Percentiles rank a stretch among this genome's conserved stretches.
Conservation (phyloP, 2,113 vertebrate genomes). For the Gila orcuttii region DNA sequence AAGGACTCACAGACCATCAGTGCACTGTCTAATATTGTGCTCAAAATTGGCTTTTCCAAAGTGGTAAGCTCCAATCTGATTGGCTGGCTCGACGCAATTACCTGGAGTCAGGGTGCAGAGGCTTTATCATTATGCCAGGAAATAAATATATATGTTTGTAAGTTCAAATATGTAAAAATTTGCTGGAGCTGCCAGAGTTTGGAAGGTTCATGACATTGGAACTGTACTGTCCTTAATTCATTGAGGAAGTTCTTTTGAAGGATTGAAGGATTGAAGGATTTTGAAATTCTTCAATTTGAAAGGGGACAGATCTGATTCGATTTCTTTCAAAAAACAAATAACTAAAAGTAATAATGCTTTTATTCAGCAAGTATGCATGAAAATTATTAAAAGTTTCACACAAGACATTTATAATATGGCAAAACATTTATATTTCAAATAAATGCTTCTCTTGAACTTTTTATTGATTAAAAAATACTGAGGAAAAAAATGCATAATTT, state of each 20-base stretch:
- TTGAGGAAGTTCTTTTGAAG: background rate
- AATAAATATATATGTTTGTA: background rate
- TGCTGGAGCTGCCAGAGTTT: background rate
- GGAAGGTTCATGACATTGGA: background rate
- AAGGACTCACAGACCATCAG: constrained; percentile 24
- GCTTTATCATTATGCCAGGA: background rate
- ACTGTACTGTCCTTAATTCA: background rate
- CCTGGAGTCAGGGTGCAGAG: background rate
- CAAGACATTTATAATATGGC: background rate
- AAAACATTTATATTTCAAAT: no score
- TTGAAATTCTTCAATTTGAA: no score
- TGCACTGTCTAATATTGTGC: background rate
- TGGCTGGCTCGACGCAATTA: background rate
- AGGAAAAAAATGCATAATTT: no score
- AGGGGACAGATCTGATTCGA: no score
- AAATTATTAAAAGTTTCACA: background rate
- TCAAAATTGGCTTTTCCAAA: constrained; percentile 6
- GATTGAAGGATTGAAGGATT: no score
- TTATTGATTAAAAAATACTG: no score
- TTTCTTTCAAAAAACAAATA: no score
- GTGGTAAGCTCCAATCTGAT: constrained; percentile 3
- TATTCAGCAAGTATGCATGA: background rate
- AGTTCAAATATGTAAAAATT: background rate
- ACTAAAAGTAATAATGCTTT: no score
- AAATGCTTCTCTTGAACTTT: no score